Percentiles rank a stretch among this genome's conserved stretches.
These are phyloP conservation scores for Pyralis farinalis DNA, from an alignment of 2,888 invertebrate genomes.

Conservation along the genomic window DNA sequence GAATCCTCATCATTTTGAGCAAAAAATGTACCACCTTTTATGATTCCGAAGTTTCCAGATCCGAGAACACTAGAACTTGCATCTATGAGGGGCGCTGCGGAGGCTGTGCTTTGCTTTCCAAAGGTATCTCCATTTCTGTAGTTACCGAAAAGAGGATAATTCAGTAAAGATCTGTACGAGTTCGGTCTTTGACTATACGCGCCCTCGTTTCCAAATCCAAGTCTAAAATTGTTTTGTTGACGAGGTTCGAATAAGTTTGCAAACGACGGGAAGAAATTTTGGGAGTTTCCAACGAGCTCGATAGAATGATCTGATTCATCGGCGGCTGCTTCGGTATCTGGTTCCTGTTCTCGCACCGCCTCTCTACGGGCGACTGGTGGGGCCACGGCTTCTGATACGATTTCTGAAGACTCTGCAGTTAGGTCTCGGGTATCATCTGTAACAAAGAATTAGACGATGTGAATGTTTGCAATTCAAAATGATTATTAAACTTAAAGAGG, in stretches of 20 bases:
- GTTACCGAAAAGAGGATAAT: conserved; percentile 65
- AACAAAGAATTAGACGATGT: conserved; percentile 34
- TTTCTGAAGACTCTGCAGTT: conserved; percentile 70
- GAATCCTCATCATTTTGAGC: conserved; percentile 86
- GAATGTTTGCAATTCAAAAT: not conserved
- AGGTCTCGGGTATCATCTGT: conserved; percentile 64
- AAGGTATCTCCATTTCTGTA: conserved; percentile 61
- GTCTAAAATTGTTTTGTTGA: conserved; percentile 76
- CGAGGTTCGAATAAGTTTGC: conserved; percentile 83
- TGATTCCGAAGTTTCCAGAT: conserved; percentile 93
- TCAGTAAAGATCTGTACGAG: conserved; percentile 67
- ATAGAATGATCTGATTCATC: conserved; percentile 70
- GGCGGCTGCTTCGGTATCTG: conserved; percentile 42
- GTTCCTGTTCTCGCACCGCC: conserved; percentile 27
- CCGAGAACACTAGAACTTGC: conserved; percentile 85
- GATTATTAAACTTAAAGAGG: no score
- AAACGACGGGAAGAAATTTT: conserved; percentile 90
- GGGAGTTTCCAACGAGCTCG: conserved; percentile 79
- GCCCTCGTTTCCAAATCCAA: conserved; percentile 81
- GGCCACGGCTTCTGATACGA: conserved; percentile 64
- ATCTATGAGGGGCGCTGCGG: conserved; percentile 63
- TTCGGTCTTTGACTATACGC: conserved; percentile 83
- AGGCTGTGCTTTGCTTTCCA: conserved; percentile 54
- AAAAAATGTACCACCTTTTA: conserved; percentile 92
- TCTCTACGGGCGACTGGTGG: conserved; percentile 47